These are phyloP conservation scores for Sakesphorus luctuosus DNA, from an alignment of 2,113 vertebrate genomes.

Conservation along the genomic window DNA sequence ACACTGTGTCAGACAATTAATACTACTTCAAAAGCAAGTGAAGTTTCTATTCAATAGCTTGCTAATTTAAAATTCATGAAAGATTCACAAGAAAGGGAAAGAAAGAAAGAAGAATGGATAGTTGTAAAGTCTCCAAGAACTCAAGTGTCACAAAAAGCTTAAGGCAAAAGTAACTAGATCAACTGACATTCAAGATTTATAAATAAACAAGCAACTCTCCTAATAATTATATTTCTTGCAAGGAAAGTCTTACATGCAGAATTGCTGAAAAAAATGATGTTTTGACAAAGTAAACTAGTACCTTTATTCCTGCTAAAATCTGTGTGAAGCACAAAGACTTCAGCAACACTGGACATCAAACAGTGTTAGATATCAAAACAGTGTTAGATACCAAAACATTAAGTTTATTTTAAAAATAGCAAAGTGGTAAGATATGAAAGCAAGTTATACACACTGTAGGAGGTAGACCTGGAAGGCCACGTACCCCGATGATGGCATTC, in stretches of 20 bases:
- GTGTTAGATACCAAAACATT: background rate
- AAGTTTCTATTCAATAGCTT: slow-evolving; percentile 50
- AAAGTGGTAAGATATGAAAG: slow-evolving; percentile 86
- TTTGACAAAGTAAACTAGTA: background rate
- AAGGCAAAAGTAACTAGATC: slow-evolving; percentile 42
- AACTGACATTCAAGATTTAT: background rate
- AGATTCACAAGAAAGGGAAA: slow-evolving; percentile 31
- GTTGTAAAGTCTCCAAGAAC: slow-evolving; percentile 31
- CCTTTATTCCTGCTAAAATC: background rate
- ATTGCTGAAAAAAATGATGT: background rate
- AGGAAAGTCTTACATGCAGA: background rate
- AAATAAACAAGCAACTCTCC: slow-evolving; percentile 18
- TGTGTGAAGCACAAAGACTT: background rate
- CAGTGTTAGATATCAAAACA: background rate
- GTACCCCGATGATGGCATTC: slow-evolving; percentile 98
- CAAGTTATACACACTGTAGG: slow-evolving; percentile 92
- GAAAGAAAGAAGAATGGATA: slow-evolving; percentile 45
- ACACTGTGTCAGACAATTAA: slow-evolving; percentile 69
- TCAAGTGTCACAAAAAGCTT: slow-evolving; percentile 34
- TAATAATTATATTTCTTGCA: background rate
- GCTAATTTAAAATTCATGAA: slow-evolving; percentile 73
- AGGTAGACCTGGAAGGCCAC: slow-evolving; percentile 93
- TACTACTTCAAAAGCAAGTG: slow-evolving; percentile 56
- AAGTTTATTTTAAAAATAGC: slow-evolving; percentile 22
- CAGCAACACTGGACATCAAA: background rate